A percentile compares a stretch with the other conserved stretches of the same genome.
These are phyloP conservation scores for Nicator chloris DNA, from an alignment of 2,113 vertebrate species.

Conservation along the genomic window DNA sequence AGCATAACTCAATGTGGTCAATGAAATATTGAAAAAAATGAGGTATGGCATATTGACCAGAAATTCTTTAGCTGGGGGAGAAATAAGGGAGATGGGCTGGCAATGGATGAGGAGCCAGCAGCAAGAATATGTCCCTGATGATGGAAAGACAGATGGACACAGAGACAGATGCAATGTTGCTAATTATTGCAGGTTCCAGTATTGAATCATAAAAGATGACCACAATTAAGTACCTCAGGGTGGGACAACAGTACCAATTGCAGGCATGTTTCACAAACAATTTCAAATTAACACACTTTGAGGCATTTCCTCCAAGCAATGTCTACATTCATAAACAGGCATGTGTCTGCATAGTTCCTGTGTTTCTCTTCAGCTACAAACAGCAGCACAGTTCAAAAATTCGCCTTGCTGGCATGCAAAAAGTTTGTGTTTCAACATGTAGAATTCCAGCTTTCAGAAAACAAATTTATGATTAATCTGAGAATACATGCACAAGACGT, in stretches of 20 bases:
- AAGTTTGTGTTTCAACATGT: neutral
- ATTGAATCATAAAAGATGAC: neutral
- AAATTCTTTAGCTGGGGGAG: neutral
- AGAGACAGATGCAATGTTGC: neutral
- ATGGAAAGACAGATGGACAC: neutral
- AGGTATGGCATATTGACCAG: neutral
- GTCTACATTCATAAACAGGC: neutral
- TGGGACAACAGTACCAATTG: neutral
- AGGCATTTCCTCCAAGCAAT: constrained; percentile 5
- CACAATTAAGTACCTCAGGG: neutral
- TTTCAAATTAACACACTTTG: neutral
- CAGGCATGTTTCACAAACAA: neutral
- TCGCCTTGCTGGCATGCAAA: neutral
- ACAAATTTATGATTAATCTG: constrained; percentile 38
- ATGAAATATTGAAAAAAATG: neutral
- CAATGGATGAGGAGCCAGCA: neutral
- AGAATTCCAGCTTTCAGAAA: constrained; percentile 45
- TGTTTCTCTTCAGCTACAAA: neutral
- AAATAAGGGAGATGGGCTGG: neutral
- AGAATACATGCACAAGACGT: constrained; percentile 19
- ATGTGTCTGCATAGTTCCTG: neutral
- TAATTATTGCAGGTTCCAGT: neutral
- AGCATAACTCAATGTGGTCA: neutral
- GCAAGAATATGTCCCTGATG: neutral
- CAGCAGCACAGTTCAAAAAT: neutral